Percentiles rank a stretch among this genome's conserved stretches.
Conservation (phyloP, 35 echinoderm and acorn worm species). For the Eucidaris tribuloides region DNA sequence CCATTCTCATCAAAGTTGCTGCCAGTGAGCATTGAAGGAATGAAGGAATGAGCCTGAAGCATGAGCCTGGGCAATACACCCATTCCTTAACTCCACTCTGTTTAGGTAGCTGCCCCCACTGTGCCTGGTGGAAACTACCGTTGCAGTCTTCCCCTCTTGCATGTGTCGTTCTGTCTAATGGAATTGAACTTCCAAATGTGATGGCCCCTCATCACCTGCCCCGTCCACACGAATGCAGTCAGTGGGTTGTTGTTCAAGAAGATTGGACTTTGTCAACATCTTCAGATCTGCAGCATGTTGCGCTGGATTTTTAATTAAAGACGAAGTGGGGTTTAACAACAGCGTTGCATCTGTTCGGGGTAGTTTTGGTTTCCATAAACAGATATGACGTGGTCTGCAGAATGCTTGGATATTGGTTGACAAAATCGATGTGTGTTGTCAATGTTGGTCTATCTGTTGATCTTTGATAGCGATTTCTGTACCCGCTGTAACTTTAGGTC, state of each 20-base stretch:
- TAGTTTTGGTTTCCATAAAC: too few relatives aligned
- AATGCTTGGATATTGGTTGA: too few relatives aligned
- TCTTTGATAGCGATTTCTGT: too few relatives aligned
- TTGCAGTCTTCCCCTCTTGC: background rate
- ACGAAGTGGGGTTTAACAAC: background rate
- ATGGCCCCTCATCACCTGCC: background rate
- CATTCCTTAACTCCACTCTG: constrained; percentile 11
- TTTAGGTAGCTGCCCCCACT: background rate
- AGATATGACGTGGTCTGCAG: too few relatives aligned
- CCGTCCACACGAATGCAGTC: background rate
- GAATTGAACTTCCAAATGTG: constrained; percentile 17
- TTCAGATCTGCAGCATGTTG: constrained; percentile 11
- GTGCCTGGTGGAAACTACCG: background rate
- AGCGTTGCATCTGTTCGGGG: too few relatives aligned
- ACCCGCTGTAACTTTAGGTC: too few relatives aligned
- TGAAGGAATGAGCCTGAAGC: background rate
- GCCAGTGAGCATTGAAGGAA: background rate
- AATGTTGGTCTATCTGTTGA: too few relatives aligned
- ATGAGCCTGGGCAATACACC: background rate
- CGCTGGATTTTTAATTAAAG: background rate
- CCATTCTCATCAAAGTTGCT: background rate
- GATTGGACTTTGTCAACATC: background rate
- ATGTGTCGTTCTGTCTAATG: constrained; percentile 1
- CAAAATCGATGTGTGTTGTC: too few relatives aligned
- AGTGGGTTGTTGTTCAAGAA: background rate